Evolutionary conservation across 2,113 vertebrate species (phyloP).

Genomic region (Gasterosteus nipponicus): DNA sequence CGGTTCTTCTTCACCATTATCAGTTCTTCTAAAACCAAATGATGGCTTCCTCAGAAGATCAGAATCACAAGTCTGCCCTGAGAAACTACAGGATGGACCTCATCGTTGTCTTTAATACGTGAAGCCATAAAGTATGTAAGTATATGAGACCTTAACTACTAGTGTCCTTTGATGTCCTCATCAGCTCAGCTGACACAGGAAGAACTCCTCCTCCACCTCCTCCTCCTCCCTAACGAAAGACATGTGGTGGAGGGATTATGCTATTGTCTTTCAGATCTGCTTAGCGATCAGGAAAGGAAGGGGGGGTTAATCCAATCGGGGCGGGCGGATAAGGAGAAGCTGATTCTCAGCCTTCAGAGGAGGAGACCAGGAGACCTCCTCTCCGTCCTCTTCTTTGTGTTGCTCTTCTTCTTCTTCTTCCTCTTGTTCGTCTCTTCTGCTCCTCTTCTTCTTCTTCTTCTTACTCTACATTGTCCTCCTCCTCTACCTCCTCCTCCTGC

Average conservation of each 20-base stretch:
- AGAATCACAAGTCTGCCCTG: too few relatives aligned
- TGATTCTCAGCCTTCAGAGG: conserved; percentile 21
- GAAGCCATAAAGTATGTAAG: too few relatives aligned
- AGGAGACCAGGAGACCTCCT: not conserved
- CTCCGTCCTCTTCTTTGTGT: not conserved
- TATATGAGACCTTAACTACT: too few relatives aligned
- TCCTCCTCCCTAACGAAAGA: conserved; percentile 49
- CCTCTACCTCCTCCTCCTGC: conserved; percentile 17
- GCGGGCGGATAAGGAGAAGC: conserved; percentile 65
- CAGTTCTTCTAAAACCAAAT: too few relatives aligned
- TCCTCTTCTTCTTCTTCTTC: not conserved
- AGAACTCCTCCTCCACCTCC: not conserved
- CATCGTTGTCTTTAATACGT: too few relatives aligned
- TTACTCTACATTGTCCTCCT: not conserved
- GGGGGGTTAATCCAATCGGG: conserved; percentile 72
- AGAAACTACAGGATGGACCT: too few relatives aligned
- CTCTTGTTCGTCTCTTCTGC: not conserved
- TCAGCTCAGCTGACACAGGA: too few relatives aligned
- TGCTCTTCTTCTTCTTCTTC: not conserved
- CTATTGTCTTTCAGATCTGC: conserved; percentile 75
- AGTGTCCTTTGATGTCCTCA: too few relatives aligned
- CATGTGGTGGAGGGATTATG: conserved; percentile 70
- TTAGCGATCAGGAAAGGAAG: conserved; percentile 60
- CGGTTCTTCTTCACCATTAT: not conserved
- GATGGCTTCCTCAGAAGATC: too few relatives aligned